Base-by-base conservation (phyloP, 1,140 invertebrate species). In the Drosophila subobscura region DNA sequence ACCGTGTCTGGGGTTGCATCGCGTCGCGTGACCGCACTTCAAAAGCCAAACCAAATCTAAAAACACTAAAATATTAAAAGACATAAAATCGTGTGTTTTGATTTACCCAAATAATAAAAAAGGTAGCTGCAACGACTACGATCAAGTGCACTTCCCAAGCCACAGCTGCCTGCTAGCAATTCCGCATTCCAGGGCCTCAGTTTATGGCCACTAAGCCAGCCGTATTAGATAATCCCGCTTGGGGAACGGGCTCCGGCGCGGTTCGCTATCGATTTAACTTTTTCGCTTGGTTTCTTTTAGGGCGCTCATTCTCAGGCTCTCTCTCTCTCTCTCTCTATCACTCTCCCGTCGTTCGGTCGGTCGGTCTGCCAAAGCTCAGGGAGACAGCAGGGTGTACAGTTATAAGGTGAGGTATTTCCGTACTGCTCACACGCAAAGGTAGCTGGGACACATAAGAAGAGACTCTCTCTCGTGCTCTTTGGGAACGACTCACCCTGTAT, bases 241-340 rank as follows among this genome's bases (percentile, higher is more conserved):
- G 37, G 25, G 20, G 54, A 29, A 50, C 41, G 41, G 22, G 22
- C 47, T 79, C 79, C 75, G 45, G 61, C 63, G 46, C 71, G 72
- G 65, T 78, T 75, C 65, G 50, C 71, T 88, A 86, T 86, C 70
- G 83, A 86, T 86, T 86, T 78, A 88, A 88, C 70, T 86, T 70
- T 77, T 77, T 85, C 67, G 63, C 64, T 71, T 59, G 47, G 41
- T 27, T 54, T 72, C 53, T 79, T 68, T 23, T 54, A 65, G 70
- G 64, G 53, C 56, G 44, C 59, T 49, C 33, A 37, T 45, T 45
- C 41, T 27, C 23, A 40, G 41, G 12, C 14, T 25, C 46, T 37
- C 68, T 44, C 56, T 41, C 54, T 47, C 54, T 57, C 46, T 61
- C 47, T 27, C 72, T n/a, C 12, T 20, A n/a, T n/a, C 25, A 23